A percentile compares a stretch with the other conserved stretches of the same genome.
These are phyloP conservation scores for Cataglyphis livida DNA, from an alignment of 2,888 invertebrate genomes.

Conservation along the genomic window DNA sequence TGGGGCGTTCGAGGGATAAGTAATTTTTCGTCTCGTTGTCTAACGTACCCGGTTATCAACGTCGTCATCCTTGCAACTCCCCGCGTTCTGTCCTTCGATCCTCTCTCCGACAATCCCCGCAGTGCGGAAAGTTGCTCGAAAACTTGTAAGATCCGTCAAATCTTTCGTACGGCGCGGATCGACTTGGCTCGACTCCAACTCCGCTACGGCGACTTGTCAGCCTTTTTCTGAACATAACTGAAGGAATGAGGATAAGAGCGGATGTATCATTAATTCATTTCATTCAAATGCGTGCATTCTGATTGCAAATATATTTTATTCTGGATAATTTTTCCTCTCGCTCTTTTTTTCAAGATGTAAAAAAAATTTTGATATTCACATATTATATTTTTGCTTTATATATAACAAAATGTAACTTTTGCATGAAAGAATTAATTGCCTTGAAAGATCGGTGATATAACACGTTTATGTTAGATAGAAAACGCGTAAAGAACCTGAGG, in stretches of 20 bases:
- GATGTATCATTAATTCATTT: constrained; percentile 12
- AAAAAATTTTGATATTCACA: background rate
- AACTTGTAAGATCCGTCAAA: constrained; percentile 79
- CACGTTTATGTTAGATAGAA: background rate
- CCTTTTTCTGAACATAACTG: constrained; percentile 38
- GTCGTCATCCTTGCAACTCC: constrained; percentile 61
- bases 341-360: background rate
- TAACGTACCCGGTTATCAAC: constrained; percentile 68
- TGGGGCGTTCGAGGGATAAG: constrained; percentile 65
- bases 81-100: background rate
- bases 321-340: background rate
- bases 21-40: constrained; percentile 63
- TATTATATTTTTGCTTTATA: background rate
- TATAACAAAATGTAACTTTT: background rate
- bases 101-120: constrained; percentile 55
- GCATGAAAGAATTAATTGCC: background rate
- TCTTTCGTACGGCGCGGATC: constrained; percentile 61
- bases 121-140: constrained; percentile 72
- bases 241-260: background rate
- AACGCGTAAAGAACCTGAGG: too few relatives aligned
- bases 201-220: constrained; percentile 68
- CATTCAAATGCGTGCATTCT: background rate
- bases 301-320: background rate
- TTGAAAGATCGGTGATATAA: constrained; percentile 15
- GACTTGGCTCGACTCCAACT: constrained; percentile 78